A percentile compares a stretch with the other conserved stretches of the same genome.
Conservation (phyloP, 2,113 vertebrate genomes). For the Oplegnathus fasciatus region DNA sequence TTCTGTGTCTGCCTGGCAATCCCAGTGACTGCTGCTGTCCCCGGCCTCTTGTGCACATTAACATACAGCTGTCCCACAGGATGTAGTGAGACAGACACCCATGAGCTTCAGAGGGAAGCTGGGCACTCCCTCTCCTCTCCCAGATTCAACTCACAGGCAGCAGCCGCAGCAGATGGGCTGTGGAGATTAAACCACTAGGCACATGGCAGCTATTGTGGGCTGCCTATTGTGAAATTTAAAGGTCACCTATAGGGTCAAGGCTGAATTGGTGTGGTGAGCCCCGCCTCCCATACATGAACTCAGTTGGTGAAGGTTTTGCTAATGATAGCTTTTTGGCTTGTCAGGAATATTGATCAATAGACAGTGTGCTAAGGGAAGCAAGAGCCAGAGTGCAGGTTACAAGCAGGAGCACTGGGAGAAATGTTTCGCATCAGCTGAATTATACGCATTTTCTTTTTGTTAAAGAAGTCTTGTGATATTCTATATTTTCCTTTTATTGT, state of each 20-base stretch:
- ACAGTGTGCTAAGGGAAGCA: background rate
- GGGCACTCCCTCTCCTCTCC: constrained; percentile 65
- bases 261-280: constrained; percentile 51
- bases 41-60: constrained; percentile 92
- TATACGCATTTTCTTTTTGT: background rate
- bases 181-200: constrained; percentile 90
- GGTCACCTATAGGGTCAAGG: constrained; percentile 83
- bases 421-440: background rate
- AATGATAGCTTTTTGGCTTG: constrained; percentile 57
- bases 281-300: constrained; percentile 38
- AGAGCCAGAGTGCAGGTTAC: constrained; percentile 1
- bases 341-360: constrained; percentile 48
- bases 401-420: background rate
- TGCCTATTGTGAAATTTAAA: constrained; percentile 87
- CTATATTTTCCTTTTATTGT: background rate
- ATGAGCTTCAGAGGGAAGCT: constrained; percentile 72
- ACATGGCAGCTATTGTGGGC: constrained; percentile 87
- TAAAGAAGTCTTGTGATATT: background rate
- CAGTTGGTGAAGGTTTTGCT: constrained; percentile 43
- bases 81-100: constrained; percentile 86
- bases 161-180: constrained; percentile 91
- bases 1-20: constrained; percentile 88
- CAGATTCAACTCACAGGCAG: constrained; percentile 68
- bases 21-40: constrained; percentile 91
- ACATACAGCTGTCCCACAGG: constrained; percentile 99